Evolutionary conservation across 1,140 invertebrate species (phyloP), one percentile per base, ranked within the genome.

Genomic region (Sycobia sp.): DNA sequence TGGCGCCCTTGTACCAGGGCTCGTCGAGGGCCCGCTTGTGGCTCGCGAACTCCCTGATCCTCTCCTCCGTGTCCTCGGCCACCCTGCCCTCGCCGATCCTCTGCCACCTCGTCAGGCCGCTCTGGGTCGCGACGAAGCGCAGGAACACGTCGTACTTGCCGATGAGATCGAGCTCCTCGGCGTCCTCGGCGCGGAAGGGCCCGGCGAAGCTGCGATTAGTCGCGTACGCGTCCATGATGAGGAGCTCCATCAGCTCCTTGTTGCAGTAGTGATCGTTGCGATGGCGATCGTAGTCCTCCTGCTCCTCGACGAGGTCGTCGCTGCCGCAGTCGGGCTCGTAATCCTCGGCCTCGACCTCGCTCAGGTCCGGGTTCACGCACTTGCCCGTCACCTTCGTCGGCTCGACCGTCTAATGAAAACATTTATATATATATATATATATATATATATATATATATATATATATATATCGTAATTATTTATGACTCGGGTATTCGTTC

Each of bases 1-100:
- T 92, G 3, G 95, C 94, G 47, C 91, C 88, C 74, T 91, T 91
- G 74, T 97, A 98, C 91, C 94, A 97, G 0, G 91, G 87, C 75
- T 96, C 94, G 74, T 97, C 92, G 18, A 95, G 92, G 0, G 94
- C 89, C 54, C 86, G 86, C 14, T 86, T 87, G 11, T 60, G 56
- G 9, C 22, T 55, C 2, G 41, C 27, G 10, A 65, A 60, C 11
- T 60, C 50, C 0, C 20, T 11, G 2, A 65, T 55, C 3, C 36
- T 46, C n/a, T 65, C 51, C 13, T 60, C 36, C 23, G 44, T 39
- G 0, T 57, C 46, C 0, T 44, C 50, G 1, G 16, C 16, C 9
- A 25, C 49, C 11, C 11, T 32, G 11, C 11, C 11, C 3, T 11
- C 41, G 1, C 18, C 1, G 14, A 13, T 11, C 11, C 38, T 63